phyloP scores from a whole-genome alignment of 1,140 invertebrate species.

The Aphelinus atriplicis region DNA sequence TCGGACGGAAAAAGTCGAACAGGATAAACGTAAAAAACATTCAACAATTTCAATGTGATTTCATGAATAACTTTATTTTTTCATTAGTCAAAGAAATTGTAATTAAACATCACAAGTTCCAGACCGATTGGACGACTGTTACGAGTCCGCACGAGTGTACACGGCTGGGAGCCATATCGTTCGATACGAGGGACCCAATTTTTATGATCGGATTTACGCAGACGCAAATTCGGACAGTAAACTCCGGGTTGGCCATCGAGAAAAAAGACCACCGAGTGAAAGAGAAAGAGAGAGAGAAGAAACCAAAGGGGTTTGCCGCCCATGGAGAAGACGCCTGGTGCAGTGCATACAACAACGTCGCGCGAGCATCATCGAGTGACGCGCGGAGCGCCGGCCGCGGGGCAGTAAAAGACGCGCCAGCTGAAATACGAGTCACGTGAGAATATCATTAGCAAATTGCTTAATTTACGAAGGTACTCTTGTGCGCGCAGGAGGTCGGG shows the following conservation, averaged over 20 bases:
- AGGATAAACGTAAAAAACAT: no score
- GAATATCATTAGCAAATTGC: conserved; percentile 67
- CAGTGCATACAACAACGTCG: conserved; percentile 3
- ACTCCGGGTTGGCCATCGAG: neutral
- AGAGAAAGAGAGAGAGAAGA: neutral
- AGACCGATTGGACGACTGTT: no score
- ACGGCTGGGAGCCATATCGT: no score
- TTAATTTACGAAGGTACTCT: conserved; percentile 58
- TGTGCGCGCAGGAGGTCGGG: neutral
- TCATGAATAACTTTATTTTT: no score
- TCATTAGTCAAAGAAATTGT: no score
- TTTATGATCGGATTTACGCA: neutral
- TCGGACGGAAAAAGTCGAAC: no score
- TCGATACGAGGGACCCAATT: no score
- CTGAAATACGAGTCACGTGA: conserved; percentile 63
- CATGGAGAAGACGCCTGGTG: neutral
- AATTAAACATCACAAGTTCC: no score
- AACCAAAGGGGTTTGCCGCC: neutral
- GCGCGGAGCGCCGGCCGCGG: conserved; percentile 38
- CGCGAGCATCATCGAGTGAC: neutral
- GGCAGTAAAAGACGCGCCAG: conserved; percentile 58
- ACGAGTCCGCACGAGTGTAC: no score
- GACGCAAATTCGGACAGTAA: conserved; percentile 1
- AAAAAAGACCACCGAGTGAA: no score
- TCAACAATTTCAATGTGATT: no score